These are phyloP conservation scores for Catharus minimus DNA, from an alignment of 2,113 vertebrate genomes.

Conservation along the genomic window DNA sequence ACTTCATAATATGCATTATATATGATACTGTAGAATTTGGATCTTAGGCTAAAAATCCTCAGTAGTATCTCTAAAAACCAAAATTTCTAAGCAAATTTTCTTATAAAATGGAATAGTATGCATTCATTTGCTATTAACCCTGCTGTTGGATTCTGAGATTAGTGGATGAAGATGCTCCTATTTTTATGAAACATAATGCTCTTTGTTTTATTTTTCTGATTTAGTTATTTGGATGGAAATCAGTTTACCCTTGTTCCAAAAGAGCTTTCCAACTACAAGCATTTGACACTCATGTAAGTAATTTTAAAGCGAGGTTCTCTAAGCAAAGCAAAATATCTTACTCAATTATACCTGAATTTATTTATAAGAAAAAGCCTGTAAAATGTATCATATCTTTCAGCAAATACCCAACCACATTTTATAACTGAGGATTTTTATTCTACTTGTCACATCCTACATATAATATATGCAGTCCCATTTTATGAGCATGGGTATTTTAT, in stretches of 20 bases:
- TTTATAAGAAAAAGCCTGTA: neutral
- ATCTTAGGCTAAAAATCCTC: neutral
- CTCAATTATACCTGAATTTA: neutral
- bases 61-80: neutral
- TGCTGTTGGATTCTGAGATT: neutral
- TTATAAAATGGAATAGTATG: neutral
- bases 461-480: neutral
- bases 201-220: conserved; percentile 33
- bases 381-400: neutral
- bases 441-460: neutral
- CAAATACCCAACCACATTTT: neutral
- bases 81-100: neutral
- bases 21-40: neutral
- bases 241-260: conserved; percentile 94
- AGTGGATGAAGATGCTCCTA: neutral
- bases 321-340: neutral
- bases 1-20: neutral
- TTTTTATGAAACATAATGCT: neutral
- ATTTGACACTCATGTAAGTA: conserved; percentile 97
- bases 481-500: neutral
- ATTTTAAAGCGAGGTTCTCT: neutral
- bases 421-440: neutral
- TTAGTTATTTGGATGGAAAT: conserved; percentile 96
- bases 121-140: neutral
- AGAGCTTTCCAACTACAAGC: conserved; percentile 95